phyloP scores from a whole-genome alignment of 2,797 vertebrate species.

The Acanthurus leucopareius region DNA sequence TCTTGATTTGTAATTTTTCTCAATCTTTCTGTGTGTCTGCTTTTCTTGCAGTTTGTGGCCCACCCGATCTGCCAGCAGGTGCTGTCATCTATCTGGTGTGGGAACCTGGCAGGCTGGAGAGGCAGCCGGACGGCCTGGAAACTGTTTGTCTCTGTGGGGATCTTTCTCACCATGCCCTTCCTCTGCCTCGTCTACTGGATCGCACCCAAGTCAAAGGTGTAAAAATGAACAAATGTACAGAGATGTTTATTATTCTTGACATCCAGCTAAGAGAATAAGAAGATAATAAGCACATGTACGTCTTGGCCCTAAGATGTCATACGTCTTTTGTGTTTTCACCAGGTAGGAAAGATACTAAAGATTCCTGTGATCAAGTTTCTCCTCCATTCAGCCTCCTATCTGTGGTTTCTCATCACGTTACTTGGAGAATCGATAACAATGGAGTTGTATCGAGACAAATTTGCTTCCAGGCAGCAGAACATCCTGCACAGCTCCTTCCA shows the following conservation, averaged over 20 bases:
- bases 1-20: background rate
- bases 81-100: constrained; percentile 93
- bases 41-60: constrained; percentile 88
- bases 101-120: constrained; percentile 88
- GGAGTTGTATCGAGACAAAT: constrained; percentile 87
- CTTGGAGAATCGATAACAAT: constrained; percentile 91
- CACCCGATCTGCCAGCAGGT: constrained; percentile 95
- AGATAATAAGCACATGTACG: background rate
- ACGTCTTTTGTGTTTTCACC: constrained; percentile 34
- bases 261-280: background rate
- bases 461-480: constrained; percentile 87
- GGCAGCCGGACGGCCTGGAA: constrained; percentile 91
- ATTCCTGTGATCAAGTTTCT: constrained; percentile 93
- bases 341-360: constrained; percentile 89
- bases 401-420: constrained; percentile 93
- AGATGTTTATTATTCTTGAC: background rate
- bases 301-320: background rate
- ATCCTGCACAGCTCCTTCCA: constrained; percentile 92
- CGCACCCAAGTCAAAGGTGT: constrained; percentile 91
- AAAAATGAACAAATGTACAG: background rate
- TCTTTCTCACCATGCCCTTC: constrained; percentile 93
- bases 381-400: constrained; percentile 91
- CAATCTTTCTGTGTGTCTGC: constrained; percentile 31
- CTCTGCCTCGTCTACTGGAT: constrained; percentile 92
- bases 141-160: constrained; percentile 87